Percentiles rank a stretch among this genome's conserved stretches.
Conservation (phyloP, 2,113 vertebrate species). For the Cynocephalus volans region DNA sequence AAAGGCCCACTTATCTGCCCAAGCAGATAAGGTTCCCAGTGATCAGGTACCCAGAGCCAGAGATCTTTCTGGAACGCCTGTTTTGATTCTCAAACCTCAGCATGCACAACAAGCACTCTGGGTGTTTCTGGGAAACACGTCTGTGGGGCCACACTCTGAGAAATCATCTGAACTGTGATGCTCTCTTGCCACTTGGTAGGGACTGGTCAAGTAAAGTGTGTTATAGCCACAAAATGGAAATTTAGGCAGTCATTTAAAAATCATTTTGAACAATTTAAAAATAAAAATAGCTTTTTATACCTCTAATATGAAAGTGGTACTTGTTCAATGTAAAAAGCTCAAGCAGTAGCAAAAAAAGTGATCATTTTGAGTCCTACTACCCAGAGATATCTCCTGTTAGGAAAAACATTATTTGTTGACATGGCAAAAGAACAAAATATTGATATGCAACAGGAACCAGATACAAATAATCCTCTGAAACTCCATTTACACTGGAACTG, state of each 20-base stretch:
- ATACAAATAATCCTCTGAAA: neutral
- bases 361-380: slow-evolving; percentile 26
- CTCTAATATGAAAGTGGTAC: neutral
- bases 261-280: slow-evolving; percentile 16
- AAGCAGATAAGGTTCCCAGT: neutral
- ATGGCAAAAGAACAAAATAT: neutral
- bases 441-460: neutral
- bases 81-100: neutral
- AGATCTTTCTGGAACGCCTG: neutral
- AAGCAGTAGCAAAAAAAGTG: slow-evolving; percentile 1
- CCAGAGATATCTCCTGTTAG: neutral
- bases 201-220: neutral
- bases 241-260: slow-evolving; percentile 19
- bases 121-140: neutral
- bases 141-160: neutral
- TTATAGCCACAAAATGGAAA: neutral
- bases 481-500: neutral
- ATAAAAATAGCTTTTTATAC: neutral
- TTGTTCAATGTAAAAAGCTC: slow-evolving; percentile 31
- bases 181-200: neutral
- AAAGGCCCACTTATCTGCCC: neutral
- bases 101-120: neutral
- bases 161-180: neutral
- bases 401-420: neutral
- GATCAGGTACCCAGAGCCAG: neutral